A percentile compares a stretch with the other conserved stretches of the same genome.
Conservation (phyloP, 2,888 invertebrate species). For the Listrodromus nycthemerus region DNA sequence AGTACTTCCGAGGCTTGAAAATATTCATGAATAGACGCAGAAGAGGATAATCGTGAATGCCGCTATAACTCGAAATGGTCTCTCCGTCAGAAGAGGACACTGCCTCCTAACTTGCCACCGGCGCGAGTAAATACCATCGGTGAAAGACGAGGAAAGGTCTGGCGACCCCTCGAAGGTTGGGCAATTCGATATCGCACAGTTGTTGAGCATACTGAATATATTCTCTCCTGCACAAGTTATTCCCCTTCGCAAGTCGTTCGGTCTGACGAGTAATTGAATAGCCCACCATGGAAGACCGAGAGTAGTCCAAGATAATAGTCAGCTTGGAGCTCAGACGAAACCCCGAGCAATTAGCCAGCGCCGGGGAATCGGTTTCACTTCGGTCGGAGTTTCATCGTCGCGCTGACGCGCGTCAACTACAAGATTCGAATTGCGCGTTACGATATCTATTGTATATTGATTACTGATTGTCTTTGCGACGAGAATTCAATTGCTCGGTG, state of each 20-base stretch:
- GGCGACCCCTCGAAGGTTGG: neutral
- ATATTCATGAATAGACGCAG: slow-evolving; percentile 28
- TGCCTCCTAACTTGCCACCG: neutral
- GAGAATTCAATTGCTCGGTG: neutral
- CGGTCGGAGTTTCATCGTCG: neutral
- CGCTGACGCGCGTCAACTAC: neutral
- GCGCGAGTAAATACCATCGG: neutral
- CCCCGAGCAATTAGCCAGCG: slow-evolving; percentile 5
- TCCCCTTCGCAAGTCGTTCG: slow-evolving; percentile 9
- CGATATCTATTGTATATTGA: neutral
- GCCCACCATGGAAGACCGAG: neutral
- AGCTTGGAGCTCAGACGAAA: slow-evolving; percentile 4
- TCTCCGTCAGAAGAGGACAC: neutral
- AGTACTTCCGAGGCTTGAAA: slow-evolving; percentile 8
- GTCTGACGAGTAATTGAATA: slow-evolving; percentile 8
- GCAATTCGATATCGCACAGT: slow-evolving; percentile 12
- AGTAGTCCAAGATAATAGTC: slow-evolving; percentile 33
- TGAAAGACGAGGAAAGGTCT: neutral
- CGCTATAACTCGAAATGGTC: slow-evolving; percentile 1
- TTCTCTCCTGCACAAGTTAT: neutral
- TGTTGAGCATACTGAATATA: neutral
- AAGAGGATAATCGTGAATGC: neutral
- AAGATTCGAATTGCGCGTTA: neutral
- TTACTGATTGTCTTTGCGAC: neutral
- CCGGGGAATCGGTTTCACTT: slow-evolving; percentile 22